Evolutionary conservation across 92 coral and sea anemone genomes (phyloP).

Genomic region (Pocillopora meandrina): DNA sequence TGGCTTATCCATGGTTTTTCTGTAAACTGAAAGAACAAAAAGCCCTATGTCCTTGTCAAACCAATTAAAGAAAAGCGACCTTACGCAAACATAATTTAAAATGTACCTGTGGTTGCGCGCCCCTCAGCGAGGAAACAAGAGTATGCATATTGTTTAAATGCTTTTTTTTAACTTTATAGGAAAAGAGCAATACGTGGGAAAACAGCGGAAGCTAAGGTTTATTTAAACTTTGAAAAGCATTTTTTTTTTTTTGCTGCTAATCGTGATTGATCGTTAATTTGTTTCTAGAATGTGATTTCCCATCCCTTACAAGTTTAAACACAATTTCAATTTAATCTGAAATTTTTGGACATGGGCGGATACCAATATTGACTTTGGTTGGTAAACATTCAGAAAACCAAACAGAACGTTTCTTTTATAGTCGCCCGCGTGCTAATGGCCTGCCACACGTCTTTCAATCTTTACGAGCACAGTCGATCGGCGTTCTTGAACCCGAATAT

Average conservation of each 20-base stretch:
- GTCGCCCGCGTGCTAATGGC: not conserved
- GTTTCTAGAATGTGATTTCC: not conserved
- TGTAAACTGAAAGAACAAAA: constrained; percentile 3
- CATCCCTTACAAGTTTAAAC: not conserved
- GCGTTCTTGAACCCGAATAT: not conserved
- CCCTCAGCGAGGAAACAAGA: not conserved
- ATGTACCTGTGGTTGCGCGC: not conserved
- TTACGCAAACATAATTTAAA: constrained; percentile 15
- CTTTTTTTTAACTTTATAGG: too few species aligned
- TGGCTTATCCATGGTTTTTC: not conserved
- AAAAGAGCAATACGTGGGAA: not conserved
- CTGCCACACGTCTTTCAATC: constrained; percentile 8
- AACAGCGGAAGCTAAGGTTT: not conserved
- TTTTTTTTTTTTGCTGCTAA: not conserved
- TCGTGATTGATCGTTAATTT: not conserved
- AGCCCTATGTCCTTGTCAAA: not conserved
- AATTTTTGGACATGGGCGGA: not conserved
- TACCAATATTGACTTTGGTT: constrained; percentile 11
- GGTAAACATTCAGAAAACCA: not conserved
- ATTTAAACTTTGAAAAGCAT: not conserved
- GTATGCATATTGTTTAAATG: not conserved
- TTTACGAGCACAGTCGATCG: not conserved
- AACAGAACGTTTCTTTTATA: constrained; percentile 2
- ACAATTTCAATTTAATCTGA: constrained; percentile 11
- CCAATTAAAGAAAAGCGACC: not conserved